Evolutionary conservation across 2,888 invertebrate species (phyloP), one percentile per base, ranked within the genome.

Genomic region (Parnassius apollo): DNA sequence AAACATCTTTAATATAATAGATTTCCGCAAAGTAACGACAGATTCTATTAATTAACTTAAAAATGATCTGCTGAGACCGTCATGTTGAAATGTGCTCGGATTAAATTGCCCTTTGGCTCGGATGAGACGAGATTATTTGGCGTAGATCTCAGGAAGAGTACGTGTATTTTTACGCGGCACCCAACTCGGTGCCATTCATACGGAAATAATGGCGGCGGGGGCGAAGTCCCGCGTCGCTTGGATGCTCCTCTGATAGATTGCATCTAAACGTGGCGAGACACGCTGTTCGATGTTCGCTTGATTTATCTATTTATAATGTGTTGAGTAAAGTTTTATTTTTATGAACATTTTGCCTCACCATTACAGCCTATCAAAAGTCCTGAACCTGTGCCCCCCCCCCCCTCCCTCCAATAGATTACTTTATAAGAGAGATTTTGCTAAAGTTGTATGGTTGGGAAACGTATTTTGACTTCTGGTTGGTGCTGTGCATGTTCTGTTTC

Each of bases 101-200:
- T 35, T 35, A 35, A 35, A 35, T 44, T 2, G 44, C 44, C 11
- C 25, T n/a, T 8, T 2, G 42, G 53, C 50, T 18, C 8, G 42
- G 42, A 44, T 8, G 42, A 2, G 13, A 18, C 63, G 61, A 59
- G 73, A 65, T 71, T 63, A 68, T 71, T 81, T 82, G 85, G 85
- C 85, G 79, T 44, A 67, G 66, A 51, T 65, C 68, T 66, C 75
- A 81, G 86, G 88, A 87, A 86, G 81, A 75, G 58, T 18, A 10
- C 13, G 49, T 22, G 52, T 62, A 53, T 57, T 62, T 62, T 62
- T 51, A 54, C 68, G 68, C 64, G 64, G 68, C 73, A 75, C 78
- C 82, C 57, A 45, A 54, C 69, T 68, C 64, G 65, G 68, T 73
- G 75, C 78, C 83, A 84, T 84, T 86, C 82, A 84, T 80, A 81